Evolutionary conservation across 2,113 vertebrate species (phyloP), one percentile per base, ranked within the genome.

Genomic region (Aspidoscelis tigris): DNA sequence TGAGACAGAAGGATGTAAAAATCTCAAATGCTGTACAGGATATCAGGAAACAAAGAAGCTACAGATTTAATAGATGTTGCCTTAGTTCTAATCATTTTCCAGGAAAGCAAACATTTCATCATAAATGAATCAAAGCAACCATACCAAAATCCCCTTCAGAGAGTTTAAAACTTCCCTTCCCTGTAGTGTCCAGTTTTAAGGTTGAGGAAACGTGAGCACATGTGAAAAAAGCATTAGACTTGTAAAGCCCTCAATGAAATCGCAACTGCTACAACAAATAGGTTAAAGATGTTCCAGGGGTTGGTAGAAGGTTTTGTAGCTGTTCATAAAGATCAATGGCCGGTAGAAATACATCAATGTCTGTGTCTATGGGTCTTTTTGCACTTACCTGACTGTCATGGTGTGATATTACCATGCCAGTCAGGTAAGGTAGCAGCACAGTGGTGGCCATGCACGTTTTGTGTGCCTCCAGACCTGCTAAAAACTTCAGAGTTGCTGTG

Each of bases 121-220:
- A 80, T 81, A 78, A 73, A 14, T 21, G 76, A 89, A 92, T 84
- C 91, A 89, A 22, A 65, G 14, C 18, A 65, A 66, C n/a, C 14
- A 21, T 2, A 83, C 86, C 58, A 50, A 87, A 88, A 89, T 90
- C 86, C 43, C 79, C 89, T 89, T 87, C 72, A 81, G 87, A 88
- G 64, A 74, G 43, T 66, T 77, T 80, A 84, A 84, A 86, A 85
- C 92, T 91, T 83, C 64, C 81, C 86, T 87, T 87, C 65, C 76
- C 84, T 84, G 14, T 18, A 61, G 24, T 88, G 87, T 93, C 87
- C 71, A 80, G 80, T 91, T 90, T 89, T 86, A 86, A 91, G 92
- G 87, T 91, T 88, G 89, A 92, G 92, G 94, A 95, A 95, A 92
- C 93, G 90, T 81, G 91, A 93, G 90, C 90, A 90, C 93, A 89